Conservation (phyloP, 2,888 invertebrate genomes). For the Hirudinaria manillensis region DNA sequence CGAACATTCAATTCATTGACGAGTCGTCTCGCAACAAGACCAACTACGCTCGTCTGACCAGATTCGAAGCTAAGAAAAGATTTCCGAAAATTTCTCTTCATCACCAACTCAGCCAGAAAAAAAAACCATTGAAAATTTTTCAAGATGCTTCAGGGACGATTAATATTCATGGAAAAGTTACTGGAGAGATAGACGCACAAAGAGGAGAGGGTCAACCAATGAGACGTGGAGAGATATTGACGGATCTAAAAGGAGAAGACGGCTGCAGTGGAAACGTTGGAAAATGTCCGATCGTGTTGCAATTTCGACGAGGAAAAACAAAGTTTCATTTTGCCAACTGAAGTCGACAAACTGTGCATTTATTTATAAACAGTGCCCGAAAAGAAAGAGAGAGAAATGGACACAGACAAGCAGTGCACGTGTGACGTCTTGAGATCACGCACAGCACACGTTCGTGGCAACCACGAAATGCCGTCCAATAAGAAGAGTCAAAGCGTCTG, state of each 20-base stretch:
- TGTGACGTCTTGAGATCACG: background rate
- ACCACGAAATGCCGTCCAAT: conserved; percentile 11
- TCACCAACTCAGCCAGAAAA: background rate
- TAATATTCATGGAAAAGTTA: conserved; percentile 1
- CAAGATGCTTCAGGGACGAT: background rate
- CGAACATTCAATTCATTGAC: no score
- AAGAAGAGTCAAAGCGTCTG: no score
- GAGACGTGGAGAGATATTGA: background rate
- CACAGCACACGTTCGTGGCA: conserved; percentile 9
- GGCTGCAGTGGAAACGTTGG: no score
- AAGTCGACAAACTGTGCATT: background rate
- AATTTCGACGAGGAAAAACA: background rate
- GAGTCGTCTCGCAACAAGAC: no score
- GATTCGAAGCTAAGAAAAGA: no score
- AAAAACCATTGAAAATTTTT: background rate
- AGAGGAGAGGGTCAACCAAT: background rate
- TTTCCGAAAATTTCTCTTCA: background rate
- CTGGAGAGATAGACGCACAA: background rate
- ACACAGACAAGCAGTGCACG: background rate
- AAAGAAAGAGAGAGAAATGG: background rate
- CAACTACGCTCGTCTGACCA: no score
- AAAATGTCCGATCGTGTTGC: no score
- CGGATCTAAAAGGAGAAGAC: background rate
- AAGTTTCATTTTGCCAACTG: background rate
- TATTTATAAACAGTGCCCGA: background rate